Evolutionary conservation across 92 coral and sea anemone genomes (phyloP), one percentile per base, ranked within the genome.

Genomic region (Palythoa grandiflora): DNA sequence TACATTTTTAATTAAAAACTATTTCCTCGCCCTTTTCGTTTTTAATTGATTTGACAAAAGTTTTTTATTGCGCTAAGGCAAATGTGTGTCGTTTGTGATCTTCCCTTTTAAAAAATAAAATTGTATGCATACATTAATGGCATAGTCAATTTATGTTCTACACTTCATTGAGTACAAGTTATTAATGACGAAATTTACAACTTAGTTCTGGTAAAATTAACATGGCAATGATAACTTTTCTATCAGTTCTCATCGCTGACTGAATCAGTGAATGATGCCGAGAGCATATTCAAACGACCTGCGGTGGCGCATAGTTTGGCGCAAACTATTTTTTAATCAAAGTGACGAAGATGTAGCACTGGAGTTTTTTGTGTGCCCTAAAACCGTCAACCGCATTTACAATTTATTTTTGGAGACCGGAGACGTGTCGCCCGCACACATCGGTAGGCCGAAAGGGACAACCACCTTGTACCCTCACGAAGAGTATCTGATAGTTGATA

Each of bases 221-320:
- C 50, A 72, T 72, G 77, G 10, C 77, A 72, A 38, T 72, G 77
- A 38, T 72, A 72, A 37, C 50, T 72, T 37, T 72, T 44, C 79
- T 75, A 75, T 48, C 57, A 75, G 60, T 47, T 16, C 79, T 48
- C 79, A 75, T 75, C 79, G 11, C 61, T 75, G 28, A 1, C 36
- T 28, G 28, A 28, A 28, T 28, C 28, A 28, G 60, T 75, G 79
- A 75, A 19, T 75, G 79, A 44, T 75, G 79, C 59, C 79, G 59
- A 47, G 47, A 61, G 85, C 92, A 10, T 89, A 72, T 53, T 75
- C 85, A 6, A 75, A 89, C 17, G 79, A 89, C 73, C 85, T 89
- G 47, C 80, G 89, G 77, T 89, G 92, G 92, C 84, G 92, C 84
- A 89, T 84, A 63, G 89, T 84, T 75, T 89, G 53, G 38, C 92